A percentile compares a stretch with the other conserved stretches of the same genome.
Conservation (phyloP, 1,140 invertebrate genomes). For the Cyclargus thomasi region DNA sequence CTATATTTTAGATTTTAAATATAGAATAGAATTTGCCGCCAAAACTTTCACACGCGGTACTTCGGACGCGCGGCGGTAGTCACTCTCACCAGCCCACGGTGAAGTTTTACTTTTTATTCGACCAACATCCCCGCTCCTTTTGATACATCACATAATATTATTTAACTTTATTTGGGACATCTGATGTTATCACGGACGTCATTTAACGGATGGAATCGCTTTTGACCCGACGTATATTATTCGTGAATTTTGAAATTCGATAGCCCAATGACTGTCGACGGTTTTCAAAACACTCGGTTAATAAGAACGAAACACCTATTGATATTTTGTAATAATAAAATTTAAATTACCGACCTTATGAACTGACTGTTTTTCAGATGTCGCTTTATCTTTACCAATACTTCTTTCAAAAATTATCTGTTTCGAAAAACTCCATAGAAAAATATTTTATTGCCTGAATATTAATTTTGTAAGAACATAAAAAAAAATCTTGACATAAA, state of each 20-base stretch:
- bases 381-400: too few species aligned
- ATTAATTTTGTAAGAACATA: too few species aligned
- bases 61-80: constrained; percentile 44
- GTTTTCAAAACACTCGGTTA: not conserved
- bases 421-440: too few species aligned
- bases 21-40: constrained; percentile 35
- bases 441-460: too few species aligned
- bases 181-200: constrained; percentile 19
- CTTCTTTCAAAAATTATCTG: too few species aligned
- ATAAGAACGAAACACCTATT: not conserved
- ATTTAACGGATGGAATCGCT: not conserved
- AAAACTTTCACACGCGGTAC: constrained; percentile 55
- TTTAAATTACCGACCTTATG: too few species aligned
- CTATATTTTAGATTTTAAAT: constrained; percentile 23
- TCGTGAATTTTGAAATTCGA: not conserved
- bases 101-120: constrained; percentile 63
- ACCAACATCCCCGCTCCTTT: constrained; percentile 60
- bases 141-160: constrained; percentile 54
- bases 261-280: not conserved
- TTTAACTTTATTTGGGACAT: constrained; percentile 47
- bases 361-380: too few species aligned
- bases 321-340: not conserved
- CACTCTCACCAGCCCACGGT: constrained; percentile 59
- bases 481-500: too few species aligned
- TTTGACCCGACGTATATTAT: not conserved